Percentiles rank a stretch among this genome's conserved stretches.
These are phyloP conservation scores for Apamea epomidion DNA, from an alignment of 2,888 invertebrate species.

Conservation along the genomic window DNA sequence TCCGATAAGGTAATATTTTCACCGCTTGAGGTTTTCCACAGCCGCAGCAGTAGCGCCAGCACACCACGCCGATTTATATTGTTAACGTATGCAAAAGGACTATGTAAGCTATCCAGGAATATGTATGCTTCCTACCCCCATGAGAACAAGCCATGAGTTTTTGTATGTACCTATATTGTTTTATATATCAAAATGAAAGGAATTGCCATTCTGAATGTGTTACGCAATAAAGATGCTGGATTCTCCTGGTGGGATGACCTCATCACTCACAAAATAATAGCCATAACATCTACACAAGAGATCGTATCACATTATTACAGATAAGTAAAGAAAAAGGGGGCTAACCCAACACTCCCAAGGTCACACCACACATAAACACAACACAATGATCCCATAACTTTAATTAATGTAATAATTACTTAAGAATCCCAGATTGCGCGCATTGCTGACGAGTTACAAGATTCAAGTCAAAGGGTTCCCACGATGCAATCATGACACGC, in stretches of 20 bases:
- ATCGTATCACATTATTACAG: background rate
- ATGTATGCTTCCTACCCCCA: no score
- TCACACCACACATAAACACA: conserved; percentile 20
- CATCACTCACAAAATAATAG: background rate
- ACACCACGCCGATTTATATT: no score
- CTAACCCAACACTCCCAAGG: conserved; percentile 26
- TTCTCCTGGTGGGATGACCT: background rate
- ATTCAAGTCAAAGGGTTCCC: conserved; percentile 35
- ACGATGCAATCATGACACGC: conserved; percentile 38
- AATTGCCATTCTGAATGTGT: background rate
- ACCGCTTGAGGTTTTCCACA: no score
- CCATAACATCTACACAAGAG: background rate
- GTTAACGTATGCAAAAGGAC: no score
- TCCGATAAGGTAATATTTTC: no score
- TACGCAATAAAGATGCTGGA: no score
- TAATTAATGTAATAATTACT: conserved; percentile 44
- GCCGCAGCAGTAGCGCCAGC: no score
- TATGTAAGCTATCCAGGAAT: no score
- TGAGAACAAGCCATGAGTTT: no score
- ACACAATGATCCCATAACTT: conserved; percentile 47
- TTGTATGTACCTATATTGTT: no score
- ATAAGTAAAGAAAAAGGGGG: background rate
- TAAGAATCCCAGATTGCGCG: conserved; percentile 12
- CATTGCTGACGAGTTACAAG: conserved; percentile 33
- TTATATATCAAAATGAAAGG: no score